Evolutionary conservation across 2,797 vertebrate species (phyloP).

Genomic region (Carcharodon carcharias): DNA sequence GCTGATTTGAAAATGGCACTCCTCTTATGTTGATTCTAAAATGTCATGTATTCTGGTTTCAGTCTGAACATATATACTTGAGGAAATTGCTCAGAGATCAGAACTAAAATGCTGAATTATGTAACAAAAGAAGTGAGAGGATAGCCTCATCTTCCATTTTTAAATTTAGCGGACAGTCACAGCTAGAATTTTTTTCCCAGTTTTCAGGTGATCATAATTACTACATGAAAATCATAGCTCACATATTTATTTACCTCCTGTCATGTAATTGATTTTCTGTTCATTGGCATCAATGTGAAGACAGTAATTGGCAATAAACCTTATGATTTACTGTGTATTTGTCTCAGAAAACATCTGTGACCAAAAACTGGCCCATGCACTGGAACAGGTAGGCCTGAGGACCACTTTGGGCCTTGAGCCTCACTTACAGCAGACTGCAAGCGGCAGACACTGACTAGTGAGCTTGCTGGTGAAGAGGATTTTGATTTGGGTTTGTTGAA

Average conservation of each 20-base stretch:
- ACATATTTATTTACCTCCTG: neutral
- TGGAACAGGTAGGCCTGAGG: neutral
- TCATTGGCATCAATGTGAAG: neutral
- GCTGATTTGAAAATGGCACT: neutral
- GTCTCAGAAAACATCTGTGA: neutral
- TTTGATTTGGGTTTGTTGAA: no score
- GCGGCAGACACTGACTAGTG: neutral
- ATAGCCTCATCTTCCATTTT: neutral
- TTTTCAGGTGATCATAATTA: neutral
- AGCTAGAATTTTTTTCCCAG: neutral
- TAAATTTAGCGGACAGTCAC: neutral
- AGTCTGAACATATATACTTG: neutral
- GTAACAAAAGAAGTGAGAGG: neutral
- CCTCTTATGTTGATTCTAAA: neutral
- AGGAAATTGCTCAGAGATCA: neutral
- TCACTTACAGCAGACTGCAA: neutral
- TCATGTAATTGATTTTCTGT: neutral
- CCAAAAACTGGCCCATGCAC: neutral
- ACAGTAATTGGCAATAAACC: neutral
- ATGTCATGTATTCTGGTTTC: neutral
- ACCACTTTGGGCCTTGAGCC: neutral
- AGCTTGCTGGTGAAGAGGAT: no score
- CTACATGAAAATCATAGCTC: neutral
- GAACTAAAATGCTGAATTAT: neutral
- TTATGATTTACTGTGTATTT: neutral